A percentile compares a stretch with the other conserved stretches of the same genome.
Conservation (phyloP, 2,797 vertebrate genomes). For the Melanotaenia maccullochi region DNA sequence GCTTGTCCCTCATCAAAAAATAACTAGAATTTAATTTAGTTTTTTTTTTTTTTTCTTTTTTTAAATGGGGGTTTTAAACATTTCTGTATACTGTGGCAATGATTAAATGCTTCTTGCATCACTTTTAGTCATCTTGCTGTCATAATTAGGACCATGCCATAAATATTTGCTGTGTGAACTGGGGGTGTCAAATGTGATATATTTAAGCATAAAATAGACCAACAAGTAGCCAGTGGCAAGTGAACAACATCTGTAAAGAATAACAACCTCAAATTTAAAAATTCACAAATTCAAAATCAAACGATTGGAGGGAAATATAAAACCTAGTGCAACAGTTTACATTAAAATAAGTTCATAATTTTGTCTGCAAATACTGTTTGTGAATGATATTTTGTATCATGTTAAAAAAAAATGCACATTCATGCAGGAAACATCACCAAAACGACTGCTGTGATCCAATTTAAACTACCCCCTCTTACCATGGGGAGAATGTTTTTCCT, state of each 20-base stretch:
- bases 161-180: constrained; percentile 2
- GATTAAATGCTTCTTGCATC: no score
- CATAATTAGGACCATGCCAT: neutral
- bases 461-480: constrained; percentile 10
- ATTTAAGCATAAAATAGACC: constrained; percentile 8
- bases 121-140: no score
- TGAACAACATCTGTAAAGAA: neutral
- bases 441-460: constrained; percentile 19
- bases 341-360: neutral
- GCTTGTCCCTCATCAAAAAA: neutral
- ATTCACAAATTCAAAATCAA: neutral
- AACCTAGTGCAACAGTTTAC: neutral
- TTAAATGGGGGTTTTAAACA: neutral
- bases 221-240: constrained; percentile 2
- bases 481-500: constrained; percentile 18
- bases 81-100: no score
- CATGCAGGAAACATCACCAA: constrained; percentile 25
- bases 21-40: neutral
- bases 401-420: constrained; percentile 29
- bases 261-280: no score
- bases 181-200: neutral
- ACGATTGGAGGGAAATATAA: neutral
- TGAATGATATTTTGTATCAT: constrained; percentile 24
- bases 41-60: no score
- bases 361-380: neutral